These are phyloP conservation scores for Halictus ligatus DNA, from an alignment of 2,888 invertebrate genomes.

Conservation along the genomic window DNA sequence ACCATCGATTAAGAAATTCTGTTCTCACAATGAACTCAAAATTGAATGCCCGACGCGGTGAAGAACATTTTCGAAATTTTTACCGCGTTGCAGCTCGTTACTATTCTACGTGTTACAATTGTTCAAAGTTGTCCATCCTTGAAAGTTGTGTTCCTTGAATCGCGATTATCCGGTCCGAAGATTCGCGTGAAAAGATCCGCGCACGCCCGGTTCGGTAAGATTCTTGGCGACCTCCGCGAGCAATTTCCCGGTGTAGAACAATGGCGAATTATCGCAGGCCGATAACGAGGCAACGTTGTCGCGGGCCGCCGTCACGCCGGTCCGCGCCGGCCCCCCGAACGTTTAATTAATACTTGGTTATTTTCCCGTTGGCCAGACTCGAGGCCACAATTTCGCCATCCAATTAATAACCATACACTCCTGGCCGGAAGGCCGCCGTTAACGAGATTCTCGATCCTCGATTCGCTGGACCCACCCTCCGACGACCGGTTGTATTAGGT, in stretches of 20 bases:
- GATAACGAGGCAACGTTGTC: slow-evolving; percentile 38
- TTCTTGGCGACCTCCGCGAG: neutral
- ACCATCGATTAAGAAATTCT: too few species aligned
- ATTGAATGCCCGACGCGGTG: too few species aligned
- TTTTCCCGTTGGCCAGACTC: slow-evolving; percentile 49
- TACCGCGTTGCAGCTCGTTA: too few species aligned
- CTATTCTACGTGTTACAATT: neutral
- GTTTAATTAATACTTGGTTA: slow-evolving; percentile 61
- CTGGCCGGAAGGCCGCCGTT: slow-evolving; percentile 14
- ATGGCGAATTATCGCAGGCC: slow-evolving; percentile 58
- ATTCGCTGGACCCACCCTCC: neutral
- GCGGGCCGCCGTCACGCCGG: slow-evolving; percentile 20
- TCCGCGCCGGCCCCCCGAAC: slow-evolving; percentile 39
- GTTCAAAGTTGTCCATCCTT: neutral
- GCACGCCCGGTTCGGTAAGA: neutral
- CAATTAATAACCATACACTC: slow-evolving; percentile 44
- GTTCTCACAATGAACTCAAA: too few species aligned
- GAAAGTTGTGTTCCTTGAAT: neutral
- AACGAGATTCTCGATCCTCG: slow-evolving; percentile 14
- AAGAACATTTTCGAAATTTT: too few species aligned
- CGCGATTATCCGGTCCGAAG: slow-evolving; percentile 25
- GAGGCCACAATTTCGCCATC: slow-evolving; percentile 44
- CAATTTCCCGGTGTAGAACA: slow-evolving; percentile 46
- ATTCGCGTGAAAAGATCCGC: slow-evolving; percentile 19
- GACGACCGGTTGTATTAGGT: neutral